Base-by-base conservation (phyloP, 2,888 invertebrate species). In the Mythimna ferrago region DNA sequence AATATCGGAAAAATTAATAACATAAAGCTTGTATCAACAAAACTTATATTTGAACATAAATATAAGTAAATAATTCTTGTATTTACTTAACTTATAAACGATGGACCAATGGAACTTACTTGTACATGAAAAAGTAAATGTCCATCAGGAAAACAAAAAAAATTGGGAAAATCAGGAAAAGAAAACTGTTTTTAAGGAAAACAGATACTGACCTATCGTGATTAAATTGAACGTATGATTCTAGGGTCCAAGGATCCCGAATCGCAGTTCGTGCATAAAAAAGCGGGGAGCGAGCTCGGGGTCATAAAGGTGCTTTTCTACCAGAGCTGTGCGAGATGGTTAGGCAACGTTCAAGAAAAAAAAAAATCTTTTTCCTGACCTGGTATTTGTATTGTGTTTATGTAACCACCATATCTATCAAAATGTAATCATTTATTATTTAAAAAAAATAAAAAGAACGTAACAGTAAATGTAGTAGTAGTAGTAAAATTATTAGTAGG, bases 211-310 rank as follows among this genome's bases (percentile, higher is more conserved):
- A 82, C 62, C 71, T 76, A 78, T 84, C 67, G 54, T 54, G 80
- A 76, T 80, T 84, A 82, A 80, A 84, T 83, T 84, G 78, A 73
- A 84, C 84, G 81, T 76, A 70, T 81, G 68, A 83, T 76, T 76
- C 67, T 44, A 71, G 35, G 53, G 51, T 35, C 21, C 66, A 44
- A 57, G 65, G 54, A 60, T 65, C 66, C 58, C 77, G 44, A 56
- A 71, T 72, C 57, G 68, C 66, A 51, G 58, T 71, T 66, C 82
- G 81, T 84, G 84, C 82, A 75, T 84, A 81, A 84, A 83, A 81
- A 84, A 69, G 60, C 63, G 38, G 44, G 32, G 44, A 16, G 60
- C 62, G 53, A 11, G 19, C 54, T 53, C 44, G 21, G 51, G 67
- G 64, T 51, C 16, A 19, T 51, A 38, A 51, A 26, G 68, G 53